Conservation (phyloP, 1,140 invertebrate genomes). For the Cepaea nemoralis region DNA sequence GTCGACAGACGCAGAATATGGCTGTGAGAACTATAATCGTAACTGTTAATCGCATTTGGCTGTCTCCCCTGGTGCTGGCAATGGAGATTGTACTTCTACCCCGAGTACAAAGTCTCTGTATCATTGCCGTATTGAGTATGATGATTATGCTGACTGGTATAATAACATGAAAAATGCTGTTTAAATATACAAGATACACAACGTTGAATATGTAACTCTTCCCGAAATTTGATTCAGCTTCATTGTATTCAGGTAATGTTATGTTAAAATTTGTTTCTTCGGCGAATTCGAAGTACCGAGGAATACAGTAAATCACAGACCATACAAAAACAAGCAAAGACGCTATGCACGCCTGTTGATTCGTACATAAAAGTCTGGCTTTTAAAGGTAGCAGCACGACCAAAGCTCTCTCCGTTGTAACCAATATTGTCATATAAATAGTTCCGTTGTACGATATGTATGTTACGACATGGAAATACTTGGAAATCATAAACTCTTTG, state of each 20-base stretch:
- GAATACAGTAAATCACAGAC: slow-evolving; percentile 74
- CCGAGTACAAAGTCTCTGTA: slow-evolving; percentile 27
- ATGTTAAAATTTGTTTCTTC: slow-evolving; percentile 10
- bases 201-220: slow-evolving; percentile 40
- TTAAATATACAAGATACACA: slow-evolving; percentile 47
- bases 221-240: slow-evolving; percentile 34
- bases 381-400: too few species aligned
- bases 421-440: too few species aligned
- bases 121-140: slow-evolving; percentile 39
- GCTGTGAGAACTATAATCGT: slow-evolving; percentile 42
- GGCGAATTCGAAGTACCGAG: slow-evolving; percentile 22
- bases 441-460: too few species aligned
- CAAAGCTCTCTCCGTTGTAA: too few species aligned
- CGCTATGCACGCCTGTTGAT: too few species aligned
- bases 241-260: slow-evolving; percentile 13
- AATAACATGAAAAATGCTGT: slow-evolving; percentile 43
- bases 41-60: slow-evolving; percentile 35
- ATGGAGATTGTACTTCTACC: background rate
- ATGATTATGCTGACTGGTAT: slow-evolving; percentile 40
- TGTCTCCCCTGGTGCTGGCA: slow-evolving; percentile 25
- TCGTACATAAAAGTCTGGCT: too few species aligned
- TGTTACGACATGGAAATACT: too few species aligned
- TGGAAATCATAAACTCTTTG: too few species aligned
- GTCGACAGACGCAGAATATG: slow-evolving; percentile 46
- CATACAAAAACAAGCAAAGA: slow-evolving; percentile 78